These are phyloP conservation scores for Ahaetulla prasina DNA, from an alignment of 2,113 vertebrate species.

Conservation along the genomic window DNA sequence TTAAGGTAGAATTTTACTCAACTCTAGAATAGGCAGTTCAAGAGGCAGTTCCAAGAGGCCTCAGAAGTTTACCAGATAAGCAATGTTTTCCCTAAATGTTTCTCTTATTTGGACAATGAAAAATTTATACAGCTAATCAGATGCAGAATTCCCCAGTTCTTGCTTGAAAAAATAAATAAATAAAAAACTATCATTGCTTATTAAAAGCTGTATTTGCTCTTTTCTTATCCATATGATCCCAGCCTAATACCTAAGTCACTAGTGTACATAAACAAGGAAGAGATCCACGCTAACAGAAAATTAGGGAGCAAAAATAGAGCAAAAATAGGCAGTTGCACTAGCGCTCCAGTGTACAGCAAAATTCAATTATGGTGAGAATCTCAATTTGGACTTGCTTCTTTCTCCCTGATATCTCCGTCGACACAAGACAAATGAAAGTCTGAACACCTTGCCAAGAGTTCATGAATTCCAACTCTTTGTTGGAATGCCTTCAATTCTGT, in stretches of 20 bases:
- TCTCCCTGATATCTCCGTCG: neutral
- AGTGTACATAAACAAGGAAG: neutral
- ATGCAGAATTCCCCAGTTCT: neutral
- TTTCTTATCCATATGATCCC: neutral
- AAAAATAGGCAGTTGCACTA: neutral
- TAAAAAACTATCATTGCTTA: neutral
- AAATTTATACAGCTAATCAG: neutral
- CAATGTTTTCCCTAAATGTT: neutral
- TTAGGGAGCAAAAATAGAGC: neutral
- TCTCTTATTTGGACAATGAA: neutral
- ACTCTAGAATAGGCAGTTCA: neutral
- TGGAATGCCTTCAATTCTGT: neutral
- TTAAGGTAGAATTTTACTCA: neutral
- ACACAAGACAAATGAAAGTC: neutral
- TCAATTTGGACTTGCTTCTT: neutral
- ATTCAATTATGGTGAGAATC: neutral
- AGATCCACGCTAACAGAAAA: neutral
- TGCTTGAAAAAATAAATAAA: neutral
- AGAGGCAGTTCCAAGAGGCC: neutral
- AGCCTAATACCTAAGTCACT: neutral
- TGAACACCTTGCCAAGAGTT: neutral
- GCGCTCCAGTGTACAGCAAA: neutral
- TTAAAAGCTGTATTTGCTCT: neutral
- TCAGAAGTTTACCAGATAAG: neutral
- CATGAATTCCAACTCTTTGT: neutral